These are phyloP conservation scores for Forpus xanthops DNA, from an alignment of 2,797 vertebrate species.

Conservation along the genomic window DNA sequence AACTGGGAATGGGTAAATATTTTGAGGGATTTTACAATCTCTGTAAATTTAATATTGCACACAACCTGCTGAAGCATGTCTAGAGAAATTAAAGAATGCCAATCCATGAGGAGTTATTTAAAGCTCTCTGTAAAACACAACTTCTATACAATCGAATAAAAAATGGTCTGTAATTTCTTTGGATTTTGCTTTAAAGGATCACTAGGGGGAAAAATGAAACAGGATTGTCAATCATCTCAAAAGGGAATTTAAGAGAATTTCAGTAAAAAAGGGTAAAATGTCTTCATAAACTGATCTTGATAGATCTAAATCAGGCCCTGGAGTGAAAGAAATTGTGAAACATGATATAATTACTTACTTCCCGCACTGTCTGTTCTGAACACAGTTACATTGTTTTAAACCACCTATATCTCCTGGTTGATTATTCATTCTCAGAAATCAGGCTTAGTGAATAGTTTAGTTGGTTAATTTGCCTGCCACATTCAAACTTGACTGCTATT, in stretches of 20 bases:
- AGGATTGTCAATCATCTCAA: not conserved
- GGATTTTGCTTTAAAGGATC: not conserved
- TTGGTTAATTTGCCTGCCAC: not conserved
- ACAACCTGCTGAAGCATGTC: not conserved
- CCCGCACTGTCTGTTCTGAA: not conserved
- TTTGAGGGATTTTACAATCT: not conserved
- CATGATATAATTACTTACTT: not conserved
- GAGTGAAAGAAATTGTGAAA: not conserved
- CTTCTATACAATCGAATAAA: not conserved
- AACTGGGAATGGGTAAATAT: not conserved
- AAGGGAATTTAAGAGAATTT: not conserved
- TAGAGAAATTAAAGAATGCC: not conserved
- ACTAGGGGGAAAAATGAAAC: not conserved
- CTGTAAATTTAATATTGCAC: not conserved
- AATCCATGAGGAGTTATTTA: not conserved
- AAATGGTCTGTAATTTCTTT: not conserved
- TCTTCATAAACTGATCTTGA: not conserved
- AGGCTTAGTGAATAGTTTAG: not conserved
- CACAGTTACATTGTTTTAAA: not conserved
- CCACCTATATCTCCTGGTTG: not conserved
- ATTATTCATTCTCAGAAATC: not conserved
- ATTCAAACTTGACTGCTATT: not conserved
- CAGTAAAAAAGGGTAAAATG: not conserved
- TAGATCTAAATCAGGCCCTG: not conserved
- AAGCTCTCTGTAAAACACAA: not conserved